Base-by-base conservation (phyloP, 2,888 invertebrate species). In the Philonicus albiceps region DNA sequence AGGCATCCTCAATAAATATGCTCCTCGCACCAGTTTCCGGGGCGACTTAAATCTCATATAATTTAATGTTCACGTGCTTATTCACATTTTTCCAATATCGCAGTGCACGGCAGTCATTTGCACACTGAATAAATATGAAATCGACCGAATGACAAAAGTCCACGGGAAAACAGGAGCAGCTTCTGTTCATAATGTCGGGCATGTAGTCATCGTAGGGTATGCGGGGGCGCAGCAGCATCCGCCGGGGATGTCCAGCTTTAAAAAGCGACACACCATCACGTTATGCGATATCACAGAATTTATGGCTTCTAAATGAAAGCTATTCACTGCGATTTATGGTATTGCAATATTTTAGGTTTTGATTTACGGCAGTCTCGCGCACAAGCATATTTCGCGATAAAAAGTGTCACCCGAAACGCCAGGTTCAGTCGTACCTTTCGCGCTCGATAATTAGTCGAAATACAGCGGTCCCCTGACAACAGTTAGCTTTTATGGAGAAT, bases 251-350 rank as follows among this genome's bases (percentile, higher is more conserved):
- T 64, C 83, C 83, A 83, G 83, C 64, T 83, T 83, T 83, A 64
- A 83, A 83, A 83, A 64, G 64, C 83, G 83, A 64, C 83, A 83
- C 83, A 43, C 83, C 55, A 64, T 83, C 83, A 83, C 83, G 83
- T 83, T 64, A 83, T 72, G 64, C 64, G 83, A 83, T 83, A 83
- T 83, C 83, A 83, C 64, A 72, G 64, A 83, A 83, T 83, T 83
- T 64, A 83, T 83, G 83, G 83, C 31, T 83, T 83, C 83, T 83
- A 83, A 83, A 64, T 83, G 83, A 83, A 83, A 83, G 83, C 83
- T 83, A 83, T 83, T 83, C 83, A 83, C 19, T 34, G 83, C 83
- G 64, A 83, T 83, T 83, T 83, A 83, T 83, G 83, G 83, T 64
- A 83, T 83, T 64, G 83, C 83, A 83, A 83, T 83, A 83, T 83